Percentiles rank a stretch among this genome's conserved stretches.
phyloP scores from a whole-genome alignment of 2,113 vertebrate species.

The human region GRCh38 chrX:79156501-79157000 shows the following conservation, averaged over 20 bases:
- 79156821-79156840: slow-evolving; percentile 24
- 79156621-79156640: slow-evolving; percentile 10
- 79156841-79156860: neutral
- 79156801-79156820: slow-evolving; percentile 58
- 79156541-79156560: slow-evolving; percentile 6
- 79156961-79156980: neutral
- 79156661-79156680: neutral
- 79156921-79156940: slow-evolving; percentile 24
- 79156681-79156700: neutral
- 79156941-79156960: neutral
- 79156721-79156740: neutral
- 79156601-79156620: neutral
- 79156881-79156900: slow-evolving; percentile 35
- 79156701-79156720: neutral
- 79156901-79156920: slow-evolving; percentile 43
- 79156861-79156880: neutral
- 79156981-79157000: neutral
- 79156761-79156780: neutral
- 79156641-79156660: neutral
- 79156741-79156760: neutral
- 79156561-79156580: neutral
- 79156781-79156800: neutral
- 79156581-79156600: neutral
- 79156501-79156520: slow-evolving; percentile 40
- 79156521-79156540: neutral